A percentile compares a stretch with the other conserved stretches of the same genome.
Evolutionary conservation across 2,113 vertebrate genomes (phyloP).

Genomic region (Podarcis muralis): DNA sequence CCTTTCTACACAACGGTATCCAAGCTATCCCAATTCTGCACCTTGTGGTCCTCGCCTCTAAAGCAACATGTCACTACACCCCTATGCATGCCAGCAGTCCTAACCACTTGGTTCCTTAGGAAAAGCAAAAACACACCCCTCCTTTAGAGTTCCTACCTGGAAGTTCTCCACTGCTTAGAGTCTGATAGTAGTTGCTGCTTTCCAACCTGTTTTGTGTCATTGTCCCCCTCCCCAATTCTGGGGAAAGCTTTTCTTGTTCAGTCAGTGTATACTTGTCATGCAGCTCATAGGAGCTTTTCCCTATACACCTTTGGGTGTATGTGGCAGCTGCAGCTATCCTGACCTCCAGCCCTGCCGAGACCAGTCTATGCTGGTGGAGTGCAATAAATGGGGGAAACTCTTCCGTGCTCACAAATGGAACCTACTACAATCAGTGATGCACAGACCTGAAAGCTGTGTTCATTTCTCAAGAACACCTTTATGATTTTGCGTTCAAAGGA

Average conservation of each 20-base stretch:
- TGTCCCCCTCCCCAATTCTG: background rate
- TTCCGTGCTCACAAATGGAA: background rate
- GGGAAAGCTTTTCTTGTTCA: background rate
- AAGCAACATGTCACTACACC: background rate
- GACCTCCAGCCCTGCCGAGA: too few relatives aligned
- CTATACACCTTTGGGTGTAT: background rate
- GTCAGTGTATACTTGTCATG: background rate
- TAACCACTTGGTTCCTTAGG: background rate
- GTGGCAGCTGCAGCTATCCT: background rate
- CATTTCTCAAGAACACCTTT: conserved; percentile 68
- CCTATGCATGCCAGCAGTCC: background rate
- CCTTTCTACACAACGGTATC: background rate
- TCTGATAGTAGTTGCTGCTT: too few relatives aligned
- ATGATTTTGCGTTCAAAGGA: conserved; percentile 71
- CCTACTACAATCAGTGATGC: conserved; percentile 20
- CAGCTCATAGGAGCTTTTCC: background rate
- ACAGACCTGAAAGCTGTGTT: conserved; percentile 55
- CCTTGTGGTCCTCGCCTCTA: background rate
- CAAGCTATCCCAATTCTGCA: background rate
- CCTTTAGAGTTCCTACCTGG: background rate
- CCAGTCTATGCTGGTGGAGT: background rate
- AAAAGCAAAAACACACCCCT: background rate
- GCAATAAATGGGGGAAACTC: background rate
- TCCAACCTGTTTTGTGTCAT: too few relatives aligned
- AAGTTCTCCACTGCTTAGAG: too few relatives aligned